A percentile compares a stretch with the other conserved stretches of the same genome.
These are phyloP conservation scores for Parascotia fuliginaria DNA, from an alignment of 2,888 invertebrate genomes.

Conservation along the genomic window DNA sequence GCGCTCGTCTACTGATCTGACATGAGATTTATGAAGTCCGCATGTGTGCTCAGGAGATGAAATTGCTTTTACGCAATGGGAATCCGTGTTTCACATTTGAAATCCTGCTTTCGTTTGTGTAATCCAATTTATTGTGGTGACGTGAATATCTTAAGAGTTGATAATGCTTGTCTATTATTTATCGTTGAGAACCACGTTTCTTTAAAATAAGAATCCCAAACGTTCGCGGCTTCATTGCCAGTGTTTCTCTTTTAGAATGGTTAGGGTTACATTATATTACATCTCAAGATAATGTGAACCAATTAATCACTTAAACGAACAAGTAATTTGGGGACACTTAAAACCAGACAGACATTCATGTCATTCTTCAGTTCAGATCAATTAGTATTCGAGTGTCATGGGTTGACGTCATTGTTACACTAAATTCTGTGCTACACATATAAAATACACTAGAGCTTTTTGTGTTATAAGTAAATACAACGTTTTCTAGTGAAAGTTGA, in stretches of 20 bases:
- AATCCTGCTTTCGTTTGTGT: slow-evolving; percentile 47
- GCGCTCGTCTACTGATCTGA: slow-evolving; percentile 70
- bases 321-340: slow-evolving; percentile 40
- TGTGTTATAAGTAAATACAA: slow-evolving; percentile 2
- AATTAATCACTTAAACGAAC: slow-evolving; percentile 37
- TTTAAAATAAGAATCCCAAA: no score
- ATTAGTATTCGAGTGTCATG: slow-evolving; percentile 50
- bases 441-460: not conserved
- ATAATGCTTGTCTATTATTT: slow-evolving; percentile 8
- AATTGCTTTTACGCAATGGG: slow-evolving; percentile 70
- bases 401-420: slow-evolving; percentile 19
- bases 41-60: slow-evolving; percentile 78
- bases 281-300: not conserved
- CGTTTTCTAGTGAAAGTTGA: no score
- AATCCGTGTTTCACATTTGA: slow-evolving; percentile 53
- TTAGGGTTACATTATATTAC: no score
- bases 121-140: slow-evolving; percentile 46
- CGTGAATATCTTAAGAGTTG: slow-evolving; percentile 18
- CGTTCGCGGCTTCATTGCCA: no score
- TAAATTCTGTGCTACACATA: not conserved
- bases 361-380: slow-evolving; percentile 63
- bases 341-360: slow-evolving; percentile 52
- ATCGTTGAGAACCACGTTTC: not conserved
- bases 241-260: no score
- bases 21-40: slow-evolving; percentile 82